Evolutionary conservation across 2,113 vertebrate species (phyloP).

Genomic region (pig (Sus scrofa)): T2T-Sscrofa CM000812.6:253362001-253362500

Average conservation of each 20-base stretch:
- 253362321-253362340: neutral
- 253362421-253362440: constrained; percentile 29
- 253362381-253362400: constrained; percentile 49
- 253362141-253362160: constrained; percentile 18
- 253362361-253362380: neutral
- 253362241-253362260: neutral
- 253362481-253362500: constrained; percentile 15
- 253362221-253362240: neutral
- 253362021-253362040: neutral
- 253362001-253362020: too few species aligned
- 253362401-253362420: constrained; percentile 50
- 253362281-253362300: neutral
- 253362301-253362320: neutral
- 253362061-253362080: neutral
- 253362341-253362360: constrained; percentile 33
- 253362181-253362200: neutral
- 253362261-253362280: neutral
- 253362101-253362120: neutral
- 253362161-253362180: neutral
- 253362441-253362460: neutral
- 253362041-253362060: neutral
- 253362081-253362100: neutral
- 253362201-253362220: neutral
- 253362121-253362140: neutral
- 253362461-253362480: neutral